Base-by-base conservation (phyloP, 2,797 vertebrate species). In the Epinephelus coioides region DNA sequence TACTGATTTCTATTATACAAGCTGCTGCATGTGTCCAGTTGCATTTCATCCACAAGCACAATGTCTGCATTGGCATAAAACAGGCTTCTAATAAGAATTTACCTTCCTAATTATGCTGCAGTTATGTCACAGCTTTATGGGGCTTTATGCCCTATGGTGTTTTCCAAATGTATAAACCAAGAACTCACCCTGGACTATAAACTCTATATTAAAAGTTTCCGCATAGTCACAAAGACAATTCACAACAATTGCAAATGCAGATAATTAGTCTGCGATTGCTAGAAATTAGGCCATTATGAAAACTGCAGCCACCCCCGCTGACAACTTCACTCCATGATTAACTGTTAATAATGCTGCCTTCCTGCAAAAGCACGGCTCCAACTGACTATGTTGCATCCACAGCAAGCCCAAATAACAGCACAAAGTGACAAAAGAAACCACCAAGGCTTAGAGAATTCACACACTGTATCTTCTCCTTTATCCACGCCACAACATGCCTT, bases 251-350 rank as follows among this genome's bases (percentile, higher is more conserved):
- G 77, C 80, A 84, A 89, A 89, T 75, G 79, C 78, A 78, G 82
- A 89, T 89, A 93, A 94, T 93, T 91, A 91, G 89, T 86, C 79
- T 90, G 84, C 81, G 66, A 93, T 93, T 87, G 88, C 79, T 82
- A 69, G 88, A 92, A 92, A 93, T 93, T 84, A 92, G 86, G 88
- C 84, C 91, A 85, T 93, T 90, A 89, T 84, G 78, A 85, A 88
- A 91, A 90, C 86, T 75, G 78, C 85, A 84, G 57, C 82, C 86
- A 61, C 90, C 88, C 89, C 90, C 46, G 84, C 87, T 88, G 89
- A 90, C 84, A 90, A 69, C 82, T 86, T 82, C 77, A 65, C 84
- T 88, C 78, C 71, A 56, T 89, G 87, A 94, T 92, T 89, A 88
- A 91, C 85, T 69, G 87, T 88, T 90, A 88, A 90, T 90, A 88